These are phyloP conservation scores for Syrmaticus mikado DNA, from an alignment of 2,113 vertebrate species.

Conservation along the genomic window DNA sequence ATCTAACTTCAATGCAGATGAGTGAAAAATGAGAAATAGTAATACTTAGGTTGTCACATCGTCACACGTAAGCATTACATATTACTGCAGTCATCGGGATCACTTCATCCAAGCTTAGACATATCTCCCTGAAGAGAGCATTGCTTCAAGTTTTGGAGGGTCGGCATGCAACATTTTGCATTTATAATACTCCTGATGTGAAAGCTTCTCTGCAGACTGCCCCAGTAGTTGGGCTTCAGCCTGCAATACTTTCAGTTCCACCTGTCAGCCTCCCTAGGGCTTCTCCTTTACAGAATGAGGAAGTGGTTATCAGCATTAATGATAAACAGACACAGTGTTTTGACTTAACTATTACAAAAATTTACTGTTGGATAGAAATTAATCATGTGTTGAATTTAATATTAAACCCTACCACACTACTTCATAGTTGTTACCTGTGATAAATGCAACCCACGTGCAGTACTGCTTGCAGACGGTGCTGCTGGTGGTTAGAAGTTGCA, in stretches of 20 bases:
- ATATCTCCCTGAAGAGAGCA: background rate
- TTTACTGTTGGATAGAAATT: background rate
- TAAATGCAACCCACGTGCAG: background rate
- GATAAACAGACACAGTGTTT: constrained; percentile 1
- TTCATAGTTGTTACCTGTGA: background rate
- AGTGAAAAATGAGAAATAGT: background rate
- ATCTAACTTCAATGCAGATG: background rate
- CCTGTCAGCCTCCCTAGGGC: background rate
- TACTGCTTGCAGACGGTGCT: background rate
- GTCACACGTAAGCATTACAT: background rate
- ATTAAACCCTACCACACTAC: constrained; percentile 44
- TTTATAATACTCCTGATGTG: background rate
- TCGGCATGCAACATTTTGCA: background rate
- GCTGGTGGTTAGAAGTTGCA: background rate
- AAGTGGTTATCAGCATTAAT: constrained; percentile 27
- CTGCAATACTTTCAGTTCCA: background rate
- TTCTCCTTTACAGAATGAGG: background rate
- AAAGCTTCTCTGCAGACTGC: background rate
- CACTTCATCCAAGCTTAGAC: background rate
- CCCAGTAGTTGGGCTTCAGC: too few species aligned
- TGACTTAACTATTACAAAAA: constrained; percentile 20
- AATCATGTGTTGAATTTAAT: constrained; percentile 43
- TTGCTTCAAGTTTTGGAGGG: background rate
- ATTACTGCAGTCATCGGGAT: background rate
- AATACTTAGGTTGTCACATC: background rate